Evolutionary conservation across 2,888 invertebrate species (phyloP).

Genomic region (Podabrus alpinus): DNA sequence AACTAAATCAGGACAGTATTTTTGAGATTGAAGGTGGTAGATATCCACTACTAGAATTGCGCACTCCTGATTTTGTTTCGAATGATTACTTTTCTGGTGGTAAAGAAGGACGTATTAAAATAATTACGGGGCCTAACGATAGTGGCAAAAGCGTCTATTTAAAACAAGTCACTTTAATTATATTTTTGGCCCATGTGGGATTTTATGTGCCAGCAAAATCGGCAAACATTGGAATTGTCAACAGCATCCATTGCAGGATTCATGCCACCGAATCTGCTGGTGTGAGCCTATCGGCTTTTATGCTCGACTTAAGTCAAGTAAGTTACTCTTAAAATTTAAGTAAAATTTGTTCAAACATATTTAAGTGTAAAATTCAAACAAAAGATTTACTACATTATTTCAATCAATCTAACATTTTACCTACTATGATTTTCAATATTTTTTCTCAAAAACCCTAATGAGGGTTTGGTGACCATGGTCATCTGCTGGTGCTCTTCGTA

Average conservation of each 20-base stretch:
- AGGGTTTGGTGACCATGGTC: no score
- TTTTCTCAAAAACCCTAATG: no score
- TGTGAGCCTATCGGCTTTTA: conserved; percentile 81
- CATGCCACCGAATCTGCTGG: conserved; percentile 78
- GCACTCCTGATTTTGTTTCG: conserved; percentile 70
- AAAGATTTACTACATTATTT: no score
- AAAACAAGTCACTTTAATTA: conserved; percentile 80
- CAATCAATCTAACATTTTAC: no score
- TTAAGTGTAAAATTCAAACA: not conserved
- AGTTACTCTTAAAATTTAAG: not conserved
- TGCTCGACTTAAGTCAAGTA: conserved; percentile 83
- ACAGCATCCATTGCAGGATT: conserved; percentile 76
- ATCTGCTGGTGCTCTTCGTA: no score
- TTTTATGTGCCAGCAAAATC: conserved; percentile 83
- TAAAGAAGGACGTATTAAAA: conserved; percentile 64
- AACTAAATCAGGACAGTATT: conserved; percentile 46
- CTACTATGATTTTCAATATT: no score
- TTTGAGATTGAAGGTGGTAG: conserved; percentile 58
- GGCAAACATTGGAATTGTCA: conserved; percentile 72
- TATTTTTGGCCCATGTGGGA: conserved; percentile 87
- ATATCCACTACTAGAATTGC: conserved; percentile 75
- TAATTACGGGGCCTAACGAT: conserved; percentile 88
- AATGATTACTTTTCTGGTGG: conserved; percentile 70
- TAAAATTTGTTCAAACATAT: not conserved
- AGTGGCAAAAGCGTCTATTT: conserved; percentile 92